Base-by-base conservation (phyloP, 2,797 vertebrate genomes). In the Anomalospiza imberbis region DNA sequence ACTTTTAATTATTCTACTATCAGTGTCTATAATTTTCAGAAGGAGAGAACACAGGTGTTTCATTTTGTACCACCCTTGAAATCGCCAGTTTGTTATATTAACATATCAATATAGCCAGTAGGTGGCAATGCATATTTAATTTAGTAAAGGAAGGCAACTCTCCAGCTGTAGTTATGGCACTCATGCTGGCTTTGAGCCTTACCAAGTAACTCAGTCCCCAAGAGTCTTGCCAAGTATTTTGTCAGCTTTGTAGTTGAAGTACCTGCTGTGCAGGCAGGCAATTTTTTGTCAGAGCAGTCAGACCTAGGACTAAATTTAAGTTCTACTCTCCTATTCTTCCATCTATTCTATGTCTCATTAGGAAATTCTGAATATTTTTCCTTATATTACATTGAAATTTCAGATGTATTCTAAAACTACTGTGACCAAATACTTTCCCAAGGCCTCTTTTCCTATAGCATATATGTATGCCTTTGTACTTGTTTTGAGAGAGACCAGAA, bases 111-210 rank as follows among this genome's bases (percentile, higher is more conserved):
- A 38, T 3, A 57, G 42, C 91, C 96, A 90, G 63, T 63, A 97
- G 97, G 71, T 96, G 97, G 96, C 95, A 95, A 93, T 73, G 89
- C n/a, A 62, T 82, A 44, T 77, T 94, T 75, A 94, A 84, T 63
- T 78, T 93, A 51, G 63, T 36, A 90, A 71, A 78, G 40, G 31
- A 44, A 53, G 50, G 26, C 42, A 55, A 18, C 15, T 60, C 6
- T 28, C 17, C 1, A 1, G 36, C 51, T 78, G 29, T 15, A 22
- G 31, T 15, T 40, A 63, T 32, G 24, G 13, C 34, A 24, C 17
- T 91, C 36, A 4, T 9, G 26, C 36, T 54, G 45, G 31, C n/a
- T 84, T 72, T 73, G 79, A 72, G n/a, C 26, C 51, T 78, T 48
- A 86, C 10, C 18, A 77, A 89, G 15, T 40, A 71, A 67, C 17